A percentile compares a stretch with the other conserved stretches of the same genome.
These are phyloP conservation scores for Promerops cafer DNA, from an alignment of 2,113 vertebrate species.

Conservation along the genomic window DNA sequence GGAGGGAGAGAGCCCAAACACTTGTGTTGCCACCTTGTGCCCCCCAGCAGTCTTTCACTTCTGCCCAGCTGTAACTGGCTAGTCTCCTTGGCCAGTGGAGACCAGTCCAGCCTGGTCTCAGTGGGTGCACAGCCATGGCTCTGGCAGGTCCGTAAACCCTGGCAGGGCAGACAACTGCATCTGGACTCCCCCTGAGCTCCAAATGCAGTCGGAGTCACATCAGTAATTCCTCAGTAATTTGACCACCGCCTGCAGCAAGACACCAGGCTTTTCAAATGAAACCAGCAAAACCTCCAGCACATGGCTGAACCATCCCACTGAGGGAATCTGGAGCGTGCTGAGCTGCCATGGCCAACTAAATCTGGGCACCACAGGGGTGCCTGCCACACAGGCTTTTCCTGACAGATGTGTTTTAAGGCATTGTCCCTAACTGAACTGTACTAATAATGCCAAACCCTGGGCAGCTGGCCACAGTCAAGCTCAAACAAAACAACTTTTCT, in stretches of 20 bases:
- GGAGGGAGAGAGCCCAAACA: background rate
- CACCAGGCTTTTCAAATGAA: background rate
- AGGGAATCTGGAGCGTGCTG: rapidly evolving
- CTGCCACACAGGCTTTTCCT: background rate
- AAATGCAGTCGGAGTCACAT: background rate
- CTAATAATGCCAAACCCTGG: background rate
- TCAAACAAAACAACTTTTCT: background rate
- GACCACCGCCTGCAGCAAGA: background rate
- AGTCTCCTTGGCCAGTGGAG: background rate
- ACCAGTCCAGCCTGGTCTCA: background rate
- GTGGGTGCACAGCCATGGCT: background rate
- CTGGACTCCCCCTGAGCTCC: background rate
- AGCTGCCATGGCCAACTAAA: background rate
- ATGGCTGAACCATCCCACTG: background rate
- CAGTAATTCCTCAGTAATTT: background rate
- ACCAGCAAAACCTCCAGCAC: background rate
- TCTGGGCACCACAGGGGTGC: rapidly evolving
- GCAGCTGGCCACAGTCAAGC: background rate
- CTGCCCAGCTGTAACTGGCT: background rate
- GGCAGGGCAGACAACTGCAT: background rate
- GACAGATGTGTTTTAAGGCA: background rate
- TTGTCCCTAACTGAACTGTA: background rate
- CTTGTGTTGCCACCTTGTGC: background rate
- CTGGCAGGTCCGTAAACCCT: background rate
- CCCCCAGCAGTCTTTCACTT: rapidly evolving